Percentiles rank a stretch among this genome's conserved stretches.
Evolutionary conservation across 2,888 invertebrate genomes (phyloP).

Genomic region (Hipparchia semele): DNA sequence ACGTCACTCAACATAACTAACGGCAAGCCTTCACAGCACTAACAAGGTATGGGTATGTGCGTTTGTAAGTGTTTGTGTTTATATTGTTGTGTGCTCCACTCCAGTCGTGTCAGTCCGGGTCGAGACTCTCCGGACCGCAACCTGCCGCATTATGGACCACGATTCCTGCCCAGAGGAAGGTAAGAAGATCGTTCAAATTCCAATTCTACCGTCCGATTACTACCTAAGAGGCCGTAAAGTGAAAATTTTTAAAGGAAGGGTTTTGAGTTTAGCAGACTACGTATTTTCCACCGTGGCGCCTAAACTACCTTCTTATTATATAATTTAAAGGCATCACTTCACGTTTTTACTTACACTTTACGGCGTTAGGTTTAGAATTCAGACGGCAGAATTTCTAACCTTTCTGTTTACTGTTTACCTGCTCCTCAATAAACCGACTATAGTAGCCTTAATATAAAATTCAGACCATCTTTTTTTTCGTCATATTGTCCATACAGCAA

Average conservation of each 20-base stretch:
- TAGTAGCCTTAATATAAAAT: background rate
- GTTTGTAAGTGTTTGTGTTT: constrained; percentile 52
- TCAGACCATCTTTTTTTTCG: background rate
- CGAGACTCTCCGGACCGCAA: constrained; percentile 92
- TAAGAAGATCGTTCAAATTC: constrained; percentile 63
- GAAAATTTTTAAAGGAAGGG: too few species aligned
- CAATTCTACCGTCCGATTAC: background rate
- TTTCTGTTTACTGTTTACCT: background rate
- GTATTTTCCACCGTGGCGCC: too few species aligned
- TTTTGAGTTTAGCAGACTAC: too few species aligned
- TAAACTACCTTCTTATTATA: too few species aligned
- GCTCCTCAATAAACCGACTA: background rate
- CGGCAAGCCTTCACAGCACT: constrained; percentile 30
- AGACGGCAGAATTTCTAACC: background rate
- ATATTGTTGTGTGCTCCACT: constrained; percentile 65
- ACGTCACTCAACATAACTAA: constrained; percentile 30
- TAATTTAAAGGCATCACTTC: too few species aligned
- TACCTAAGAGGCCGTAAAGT: too few species aligned
- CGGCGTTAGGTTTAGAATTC: too few species aligned
- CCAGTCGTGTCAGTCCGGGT: constrained; percentile 94
- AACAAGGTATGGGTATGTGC: constrained; percentile 40
- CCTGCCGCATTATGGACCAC: constrained; percentile 95
- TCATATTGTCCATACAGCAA: too few species aligned
- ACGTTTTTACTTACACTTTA: too few species aligned
- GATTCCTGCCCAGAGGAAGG: constrained; percentile 95